phyloP scores from a whole-genome alignment of 2,888 invertebrate species.

The Mystacides longicornis region DNA sequence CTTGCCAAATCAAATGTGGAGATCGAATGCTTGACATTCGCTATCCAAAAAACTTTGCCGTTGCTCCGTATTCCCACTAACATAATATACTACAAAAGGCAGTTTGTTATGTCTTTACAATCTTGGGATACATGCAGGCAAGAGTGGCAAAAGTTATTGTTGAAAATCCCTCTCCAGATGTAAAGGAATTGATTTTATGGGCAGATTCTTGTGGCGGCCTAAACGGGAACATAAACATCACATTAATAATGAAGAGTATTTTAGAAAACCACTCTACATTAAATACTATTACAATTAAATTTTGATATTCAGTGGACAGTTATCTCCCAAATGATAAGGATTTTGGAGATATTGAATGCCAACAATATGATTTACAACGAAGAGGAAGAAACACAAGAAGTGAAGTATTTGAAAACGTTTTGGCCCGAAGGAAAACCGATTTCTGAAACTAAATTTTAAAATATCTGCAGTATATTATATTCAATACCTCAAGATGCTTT shows the following conservation, averaged over 20 bases:
- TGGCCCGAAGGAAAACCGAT: background rate
- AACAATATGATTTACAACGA: background rate
- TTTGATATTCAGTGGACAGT: too few species aligned
- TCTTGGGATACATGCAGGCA: conserved; percentile 26
- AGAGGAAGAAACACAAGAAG: too few species aligned
- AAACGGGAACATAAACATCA: background rate
- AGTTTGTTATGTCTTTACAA: conserved; percentile 29
- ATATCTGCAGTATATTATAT: background rate
- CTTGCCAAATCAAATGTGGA: conserved; percentile 9
- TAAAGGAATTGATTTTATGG: conserved; percentile 25
- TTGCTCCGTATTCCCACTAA: conserved; percentile 27
- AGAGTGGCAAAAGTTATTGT: conserved; percentile 16
- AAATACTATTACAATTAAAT: too few species aligned
- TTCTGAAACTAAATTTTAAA: too few species aligned
- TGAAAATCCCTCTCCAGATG: conserved; percentile 7
- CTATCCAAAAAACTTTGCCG: conserved; percentile 28
- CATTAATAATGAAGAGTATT: background rate
- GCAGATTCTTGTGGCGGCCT: conserved; percentile 1
- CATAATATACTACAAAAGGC: conserved; percentile 28
- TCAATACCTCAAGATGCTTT: background rate
- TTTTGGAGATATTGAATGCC: background rate
- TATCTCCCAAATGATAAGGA: background rate
- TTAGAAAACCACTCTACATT: background rate
- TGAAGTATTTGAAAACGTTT: background rate
- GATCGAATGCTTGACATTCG: conserved; percentile 23